These are phyloP conservation scores for Xestia xanthographa DNA, from an alignment of 2,888 invertebrate species.

Conservation along the genomic window DNA sequence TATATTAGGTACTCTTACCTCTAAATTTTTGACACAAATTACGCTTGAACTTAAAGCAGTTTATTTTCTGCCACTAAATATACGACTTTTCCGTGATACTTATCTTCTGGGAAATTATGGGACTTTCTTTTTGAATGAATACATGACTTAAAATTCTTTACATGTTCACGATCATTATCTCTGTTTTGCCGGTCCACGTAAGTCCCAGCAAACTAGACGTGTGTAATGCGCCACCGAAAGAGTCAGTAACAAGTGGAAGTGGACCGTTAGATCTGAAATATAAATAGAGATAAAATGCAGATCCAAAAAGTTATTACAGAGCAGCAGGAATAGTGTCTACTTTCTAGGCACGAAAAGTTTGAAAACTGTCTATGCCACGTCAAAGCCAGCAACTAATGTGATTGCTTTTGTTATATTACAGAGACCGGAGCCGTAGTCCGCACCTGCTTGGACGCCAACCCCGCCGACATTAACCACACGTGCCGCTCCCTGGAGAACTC, in stretches of 20 bases:
- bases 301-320: not conserved
- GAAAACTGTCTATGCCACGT: not conserved
- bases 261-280: too few species aligned
- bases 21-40: too few species aligned
- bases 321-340: not conserved
- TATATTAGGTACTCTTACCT: not conserved
- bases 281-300: too few species aligned
- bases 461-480: conserved; percentile 77
- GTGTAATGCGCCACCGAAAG: not conserved
- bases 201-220: not conserved
- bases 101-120: too few species aligned
- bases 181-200: not conserved
- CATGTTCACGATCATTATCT: not conserved
- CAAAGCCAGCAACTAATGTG: not conserved
- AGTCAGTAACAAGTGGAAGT: not conserved
- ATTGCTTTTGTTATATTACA: conserved; percentile 66
- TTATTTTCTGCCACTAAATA: not conserved
- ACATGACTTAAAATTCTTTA: not conserved
- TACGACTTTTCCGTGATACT: too few species aligned
- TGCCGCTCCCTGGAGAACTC: conserved; percentile 75
- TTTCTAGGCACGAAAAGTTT: not conserved
- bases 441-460: conserved; percentile 83
- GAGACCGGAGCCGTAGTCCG: conserved; percentile 82
- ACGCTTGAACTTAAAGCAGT: not conserved
- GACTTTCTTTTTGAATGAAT: not conserved